Percentiles rank a stretch among this genome's conserved stretches.
Conservation (phyloP, 2,113 vertebrate genomes). For the Vicugna pacos region DNA sequence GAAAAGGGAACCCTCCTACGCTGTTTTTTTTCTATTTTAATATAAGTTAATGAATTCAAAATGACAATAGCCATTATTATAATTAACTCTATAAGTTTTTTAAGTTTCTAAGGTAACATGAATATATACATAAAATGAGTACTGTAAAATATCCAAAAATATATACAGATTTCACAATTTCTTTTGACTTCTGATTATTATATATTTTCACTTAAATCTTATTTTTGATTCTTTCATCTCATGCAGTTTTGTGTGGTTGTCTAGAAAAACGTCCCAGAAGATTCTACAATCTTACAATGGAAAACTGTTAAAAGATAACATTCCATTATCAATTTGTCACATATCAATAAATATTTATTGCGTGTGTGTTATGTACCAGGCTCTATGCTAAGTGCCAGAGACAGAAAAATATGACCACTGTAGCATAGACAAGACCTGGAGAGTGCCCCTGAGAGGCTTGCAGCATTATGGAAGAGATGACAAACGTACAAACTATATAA, state of each 20-base stretch:
- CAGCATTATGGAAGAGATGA: not conserved
- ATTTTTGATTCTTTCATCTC: conserved; percentile 26
- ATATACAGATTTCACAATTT: too few relatives aligned
- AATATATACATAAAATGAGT: too few relatives aligned
- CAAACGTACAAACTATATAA: not conserved
- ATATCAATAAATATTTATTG: not conserved
- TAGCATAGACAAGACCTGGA: not conserved
- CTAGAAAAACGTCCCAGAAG: not conserved
- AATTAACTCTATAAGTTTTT: too few relatives aligned
- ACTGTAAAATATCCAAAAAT: too few relatives aligned
- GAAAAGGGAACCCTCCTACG: too few relatives aligned
- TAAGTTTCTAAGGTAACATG: too few relatives aligned
- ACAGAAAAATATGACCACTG: not conserved
- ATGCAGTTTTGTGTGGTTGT: not conserved
- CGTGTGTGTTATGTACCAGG: not conserved
- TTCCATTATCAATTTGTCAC: not conserved
- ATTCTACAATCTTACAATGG: conserved; percentile 11
- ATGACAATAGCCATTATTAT: too few relatives aligned
- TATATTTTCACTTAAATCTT: not conserved
- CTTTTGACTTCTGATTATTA: too few relatives aligned
- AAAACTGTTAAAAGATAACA: conserved; percentile 20
- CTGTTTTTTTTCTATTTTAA: too few relatives aligned
- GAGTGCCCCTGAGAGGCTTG: not conserved
- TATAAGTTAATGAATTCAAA: too few relatives aligned
- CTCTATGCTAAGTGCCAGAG: not conserved